phyloP scores from a whole-genome alignment of 2,797 vertebrate genomes.

The Muraenolepis orangiensis region DNA sequence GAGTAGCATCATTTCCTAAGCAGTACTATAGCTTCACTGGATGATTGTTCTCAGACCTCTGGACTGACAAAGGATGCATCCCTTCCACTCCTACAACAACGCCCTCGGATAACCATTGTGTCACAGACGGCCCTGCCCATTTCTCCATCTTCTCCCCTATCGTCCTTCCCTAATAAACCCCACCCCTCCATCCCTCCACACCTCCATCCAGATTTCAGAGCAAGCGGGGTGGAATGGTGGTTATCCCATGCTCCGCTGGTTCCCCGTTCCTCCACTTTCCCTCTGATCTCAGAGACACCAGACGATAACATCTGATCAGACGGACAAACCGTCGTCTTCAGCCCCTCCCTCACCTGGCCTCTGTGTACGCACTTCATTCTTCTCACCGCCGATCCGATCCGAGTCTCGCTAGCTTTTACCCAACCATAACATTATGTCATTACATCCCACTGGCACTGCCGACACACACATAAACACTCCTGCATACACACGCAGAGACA shows the following conservation, averaged over 20 bases:
- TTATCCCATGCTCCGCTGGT: neutral
- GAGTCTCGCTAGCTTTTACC: neutral
- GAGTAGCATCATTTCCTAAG: neutral
- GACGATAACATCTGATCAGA: constrained; percentile 27
- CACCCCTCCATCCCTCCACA: constrained; percentile 10
- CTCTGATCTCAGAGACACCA: constrained; percentile 16
- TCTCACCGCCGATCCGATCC: neutral
- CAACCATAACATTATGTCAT: neutral
- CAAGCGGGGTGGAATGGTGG: neutral
- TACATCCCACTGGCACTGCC: neutral
- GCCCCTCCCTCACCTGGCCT: neutral
- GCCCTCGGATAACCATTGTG: neutral
- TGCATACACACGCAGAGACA: too few relatives aligned
- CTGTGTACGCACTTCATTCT: neutral
- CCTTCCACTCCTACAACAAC: neutral
- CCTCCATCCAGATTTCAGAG: constrained; percentile 5
- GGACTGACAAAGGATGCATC: neutral
- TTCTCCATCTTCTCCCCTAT: neutral
- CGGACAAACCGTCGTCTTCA: constrained; percentile 5
- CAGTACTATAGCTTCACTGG: neutral
- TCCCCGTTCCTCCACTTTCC: neutral
- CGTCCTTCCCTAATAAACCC: neutral
- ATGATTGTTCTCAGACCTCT: neutral
- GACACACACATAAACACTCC: neutral
- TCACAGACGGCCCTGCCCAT: neutral